Conservation (phyloP, 2,888 invertebrate genomes). For the Marasmarcha lunaedactyla region DNA sequence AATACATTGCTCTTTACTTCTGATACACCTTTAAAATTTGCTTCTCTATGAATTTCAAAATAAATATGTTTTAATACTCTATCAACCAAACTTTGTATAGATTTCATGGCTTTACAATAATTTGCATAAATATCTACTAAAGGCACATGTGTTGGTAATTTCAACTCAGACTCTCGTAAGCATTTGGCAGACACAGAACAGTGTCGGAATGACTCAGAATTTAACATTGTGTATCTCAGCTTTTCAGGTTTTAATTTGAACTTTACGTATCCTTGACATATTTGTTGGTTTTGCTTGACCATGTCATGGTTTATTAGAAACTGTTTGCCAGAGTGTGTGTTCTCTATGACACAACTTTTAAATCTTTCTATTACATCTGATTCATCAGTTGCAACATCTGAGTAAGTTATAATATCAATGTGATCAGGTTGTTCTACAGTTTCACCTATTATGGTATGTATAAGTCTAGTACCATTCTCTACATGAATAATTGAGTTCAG, state of each 20-base stretch:
- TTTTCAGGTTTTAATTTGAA: conserved; percentile 55
- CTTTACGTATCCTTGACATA: conserved; percentile 41
- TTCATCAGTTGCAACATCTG: conserved; percentile 37
- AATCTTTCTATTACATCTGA: conserved; percentile 50
- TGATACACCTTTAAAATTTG: conserved; percentile 44
- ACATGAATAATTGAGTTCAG: conserved; percentile 66
- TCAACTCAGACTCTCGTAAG: conserved; percentile 34
- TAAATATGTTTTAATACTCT: conserved; percentile 41
- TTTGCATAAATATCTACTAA: conserved; percentile 45
- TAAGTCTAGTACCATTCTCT: conserved; percentile 67
- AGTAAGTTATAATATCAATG: conserved; percentile 62
- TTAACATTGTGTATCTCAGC: conserved; percentile 56
- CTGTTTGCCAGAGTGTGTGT: conserved; percentile 53
- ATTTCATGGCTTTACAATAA: conserved; percentile 62
- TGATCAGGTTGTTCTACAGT: conserved; percentile 45
- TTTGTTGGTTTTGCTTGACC: conserved; percentile 49
- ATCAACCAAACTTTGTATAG: conserved; percentile 47
- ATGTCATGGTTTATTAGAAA: conserved; percentile 68
- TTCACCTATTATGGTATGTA: conserved; percentile 50
- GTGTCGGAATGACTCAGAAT: conserved; percentile 60
- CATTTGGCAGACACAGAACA: conserved; percentile 55
- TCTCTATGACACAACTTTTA: conserved; percentile 60
- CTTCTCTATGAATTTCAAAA: conserved; percentile 54
- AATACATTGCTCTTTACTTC: conserved; percentile 58
- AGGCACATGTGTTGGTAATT: conserved; percentile 27